Percentiles rank a stretch among this genome's conserved stretches.
These are phyloP conservation scores for Protomyctophum bolini DNA, from an alignment of 2,113 vertebrate genomes.

Conservation along the genomic window DNA sequence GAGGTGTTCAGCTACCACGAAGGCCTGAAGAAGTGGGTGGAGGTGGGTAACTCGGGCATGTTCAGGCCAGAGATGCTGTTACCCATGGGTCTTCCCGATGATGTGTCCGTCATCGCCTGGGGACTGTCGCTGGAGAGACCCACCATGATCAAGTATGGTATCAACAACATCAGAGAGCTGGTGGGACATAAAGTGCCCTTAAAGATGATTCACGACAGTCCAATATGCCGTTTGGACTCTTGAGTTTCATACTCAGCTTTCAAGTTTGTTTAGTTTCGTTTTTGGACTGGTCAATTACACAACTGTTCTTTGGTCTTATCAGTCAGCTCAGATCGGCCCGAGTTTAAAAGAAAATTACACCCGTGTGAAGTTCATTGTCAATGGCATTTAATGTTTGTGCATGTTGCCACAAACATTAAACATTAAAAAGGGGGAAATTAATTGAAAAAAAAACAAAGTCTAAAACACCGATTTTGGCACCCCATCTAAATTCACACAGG, in stretches of 20 bases:
- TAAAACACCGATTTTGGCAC: no score
- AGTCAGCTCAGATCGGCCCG: no score
- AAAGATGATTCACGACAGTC: slow-evolving; percentile 96
- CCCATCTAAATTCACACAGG: no score
- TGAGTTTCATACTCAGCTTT: slow-evolving; percentile 38
- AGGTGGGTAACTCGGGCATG: slow-evolving; percentile 92
- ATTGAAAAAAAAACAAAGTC: no score
- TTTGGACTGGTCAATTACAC: slow-evolving; percentile 17
- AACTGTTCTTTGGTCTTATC: no score
- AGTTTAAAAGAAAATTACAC: no score
- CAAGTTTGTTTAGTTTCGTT: slow-evolving; percentile 49
- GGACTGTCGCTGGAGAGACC: slow-evolving; percentile 93
- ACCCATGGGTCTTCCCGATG: slow-evolving; percentile 93
- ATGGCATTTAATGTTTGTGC: neutral
- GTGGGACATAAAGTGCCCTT: slow-evolving; percentile 95
- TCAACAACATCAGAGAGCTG: slow-evolving; percentile 91
- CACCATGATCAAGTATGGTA: slow-evolving; percentile 96
- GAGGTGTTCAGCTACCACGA: slow-evolving; percentile 96
- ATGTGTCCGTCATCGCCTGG: slow-evolving; percentile 92
- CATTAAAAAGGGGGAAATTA: no score
- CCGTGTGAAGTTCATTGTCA: neutral
- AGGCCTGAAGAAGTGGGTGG: slow-evolving; percentile 95
- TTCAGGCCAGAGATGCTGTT: slow-evolving; percentile 94
- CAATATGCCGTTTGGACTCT: slow-evolving; percentile 86
- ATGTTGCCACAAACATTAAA: no score